Conservation (phyloP, 2,113 vertebrate species). For the Ifrita kowaldi region DNA sequence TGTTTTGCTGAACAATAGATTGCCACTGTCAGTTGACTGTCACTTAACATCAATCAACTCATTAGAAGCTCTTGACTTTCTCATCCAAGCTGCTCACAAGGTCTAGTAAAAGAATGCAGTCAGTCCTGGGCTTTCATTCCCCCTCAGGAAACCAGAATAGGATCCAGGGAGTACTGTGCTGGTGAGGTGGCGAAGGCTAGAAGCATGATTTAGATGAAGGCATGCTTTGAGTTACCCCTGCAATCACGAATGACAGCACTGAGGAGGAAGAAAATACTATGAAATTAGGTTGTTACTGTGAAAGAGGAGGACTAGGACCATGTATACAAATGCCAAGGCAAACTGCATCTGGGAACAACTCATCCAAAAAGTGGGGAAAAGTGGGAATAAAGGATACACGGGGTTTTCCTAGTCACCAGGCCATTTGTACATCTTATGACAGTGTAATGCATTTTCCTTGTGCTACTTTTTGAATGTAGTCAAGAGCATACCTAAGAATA, state of each 20-base stretch:
- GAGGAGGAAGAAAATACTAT: neutral
- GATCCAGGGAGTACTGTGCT: neutral
- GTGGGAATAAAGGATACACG: too few species aligned
- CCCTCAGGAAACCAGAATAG: neutral
- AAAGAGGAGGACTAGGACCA: neutral
- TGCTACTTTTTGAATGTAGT: neutral
- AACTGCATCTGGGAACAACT: neutral
- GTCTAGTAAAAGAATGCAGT: neutral
- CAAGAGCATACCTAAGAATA: neutral
- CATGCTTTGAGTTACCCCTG: neutral
- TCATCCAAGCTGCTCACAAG: neutral
- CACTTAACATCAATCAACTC: neutral
- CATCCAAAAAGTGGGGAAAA: neutral
- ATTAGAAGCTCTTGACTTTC: neutral
- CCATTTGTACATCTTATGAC: neutral
- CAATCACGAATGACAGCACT: neutral
- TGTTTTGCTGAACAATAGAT: neutral
- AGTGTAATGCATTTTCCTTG: neutral
- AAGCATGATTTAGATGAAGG: neutral
- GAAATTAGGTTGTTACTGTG: neutral
- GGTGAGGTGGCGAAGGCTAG: neutral
- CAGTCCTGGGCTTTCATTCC: neutral
- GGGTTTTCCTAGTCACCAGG: neutral
- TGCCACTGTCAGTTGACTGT: neutral
- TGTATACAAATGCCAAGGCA: accelerated